Evolutionary conservation across 2,113 vertebrate genomes (phyloP).

Genomic region (Pelodiscus sinensis): DNA sequence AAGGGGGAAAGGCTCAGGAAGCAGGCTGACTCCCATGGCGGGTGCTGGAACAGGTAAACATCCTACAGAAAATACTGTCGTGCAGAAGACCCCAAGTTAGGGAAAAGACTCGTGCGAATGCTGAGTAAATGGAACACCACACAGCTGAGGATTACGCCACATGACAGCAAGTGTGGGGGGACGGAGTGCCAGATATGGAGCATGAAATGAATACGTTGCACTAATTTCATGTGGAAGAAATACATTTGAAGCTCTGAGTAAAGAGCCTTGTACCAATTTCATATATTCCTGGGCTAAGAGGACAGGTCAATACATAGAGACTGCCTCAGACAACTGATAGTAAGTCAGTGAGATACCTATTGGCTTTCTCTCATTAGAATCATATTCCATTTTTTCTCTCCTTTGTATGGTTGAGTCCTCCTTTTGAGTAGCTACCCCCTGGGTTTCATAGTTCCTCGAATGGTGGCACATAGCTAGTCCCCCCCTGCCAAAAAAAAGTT

Average conservation of each 20-base stretch:
- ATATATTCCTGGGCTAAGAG: background rate
- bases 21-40: too few relatives aligned
- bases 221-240: background rate
- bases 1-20: background rate
- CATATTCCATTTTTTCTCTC: background rate
- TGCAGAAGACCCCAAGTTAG: background rate
- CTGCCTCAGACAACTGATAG: background rate
- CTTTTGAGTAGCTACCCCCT: rapidly evolving
- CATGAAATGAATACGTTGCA: background rate
- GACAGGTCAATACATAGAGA: background rate
- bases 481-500: background rate
- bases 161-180: constrained; percentile 26
- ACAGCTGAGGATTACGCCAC: constrained; percentile 44
- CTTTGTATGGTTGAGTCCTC: background rate
- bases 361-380: background rate
- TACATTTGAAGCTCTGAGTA: background rate
- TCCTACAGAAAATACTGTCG: background rate
- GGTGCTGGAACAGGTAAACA: background rate
- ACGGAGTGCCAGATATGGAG: constrained; percentile 43
- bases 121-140: constrained; percentile 48
- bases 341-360: background rate
- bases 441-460: background rate
- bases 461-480: background rate
- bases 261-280: background rate
- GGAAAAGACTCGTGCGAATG: constrained; percentile 16